Evolutionary conservation across 2,113 vertebrate species (phyloP), one percentile per base, ranked within the genome.

Genomic region (Nyctereutes procyonoides): DNA sequence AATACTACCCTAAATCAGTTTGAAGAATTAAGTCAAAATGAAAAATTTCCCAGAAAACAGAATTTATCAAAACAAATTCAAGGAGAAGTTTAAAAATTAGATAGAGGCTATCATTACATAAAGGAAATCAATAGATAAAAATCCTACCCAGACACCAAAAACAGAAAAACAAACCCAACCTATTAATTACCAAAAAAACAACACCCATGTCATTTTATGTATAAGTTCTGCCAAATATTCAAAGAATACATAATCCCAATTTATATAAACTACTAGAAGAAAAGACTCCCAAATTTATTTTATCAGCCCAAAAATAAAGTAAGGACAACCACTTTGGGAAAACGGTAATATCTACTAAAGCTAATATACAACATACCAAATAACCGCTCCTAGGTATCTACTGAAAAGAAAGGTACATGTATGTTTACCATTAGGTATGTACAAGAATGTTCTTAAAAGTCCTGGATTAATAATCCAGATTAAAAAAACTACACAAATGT

Each of bases 61-160:
- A 90, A 62, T 43, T 87, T 90, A 90, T 62, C 38, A 69, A 93
- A 67, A 82, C 26, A 81, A 90, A 87, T 80, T 81, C 56, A 81
- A 90, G 16, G 35, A 84, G n/a, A 67, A 90, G 90, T 5, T 58
- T 17, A 67, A 67, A 74, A 76, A 19, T 32, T 76, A 82, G 30
- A 88, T 28, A 92, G 32, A 69, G 30, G 87, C 1, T 87, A 91
- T 1, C 15, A 60, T 58, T 32, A 35, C 20, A 67, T 32, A 84
- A 38, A 93, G 35, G 63, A 93, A 95, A 88, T 32, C 79, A 85
- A 82, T 5, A 90, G 65, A 84, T 87, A 82, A 91, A 95, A 77
- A 69, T 60, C n/a, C 9, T 55, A 48, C 53, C 35, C n/a, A 88
- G 3, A 84, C 16, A 93, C 22, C 51, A 65, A 96, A 93, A 80